A percentile compares a stretch with the other conserved stretches of the same genome.
phyloP scores from a whole-genome alignment of 2,888 invertebrate genomes.

The Eupeodes luniger region DNA sequence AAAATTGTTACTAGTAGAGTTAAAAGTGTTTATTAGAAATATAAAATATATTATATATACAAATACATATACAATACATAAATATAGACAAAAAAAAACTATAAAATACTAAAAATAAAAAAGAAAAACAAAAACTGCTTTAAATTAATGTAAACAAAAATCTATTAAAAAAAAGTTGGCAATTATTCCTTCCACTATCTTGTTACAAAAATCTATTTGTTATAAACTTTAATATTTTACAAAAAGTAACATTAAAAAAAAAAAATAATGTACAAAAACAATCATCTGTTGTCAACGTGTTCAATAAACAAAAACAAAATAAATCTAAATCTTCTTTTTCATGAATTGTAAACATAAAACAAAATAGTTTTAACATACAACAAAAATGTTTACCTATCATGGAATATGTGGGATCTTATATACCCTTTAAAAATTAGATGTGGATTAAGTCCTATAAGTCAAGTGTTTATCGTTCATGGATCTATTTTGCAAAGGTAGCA shows the following conservation, averaged over 20 bases:
- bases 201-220: conserved; percentile 46
- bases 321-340: neutral
- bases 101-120: neutral
- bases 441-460: too few relatives aligned
- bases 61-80: conserved; percentile 12
- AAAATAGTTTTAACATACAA: too few relatives aligned
- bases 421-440: too few relatives aligned
- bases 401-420: too few relatives aligned
- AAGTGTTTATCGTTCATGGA: too few relatives aligned
- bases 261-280: conserved; percentile 9
- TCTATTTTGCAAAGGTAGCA: too few relatives aligned
- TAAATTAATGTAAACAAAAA: conserved; percentile 31
- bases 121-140: conserved; percentile 29
- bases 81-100: neutral
- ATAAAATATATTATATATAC: conserved; percentile 8
- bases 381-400: too few relatives aligned
- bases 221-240: conserved; percentile 25
- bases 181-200: conserved; percentile 64
- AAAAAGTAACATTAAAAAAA: conserved; percentile 12
- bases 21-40: conserved; percentile 57
- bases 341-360: too few relatives aligned
- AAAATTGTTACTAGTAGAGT: conserved; percentile 57
- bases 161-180: conserved; percentile 45
- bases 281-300: conserved; percentile 21
- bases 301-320: neutral